Evolutionary conservation across 2,797 vertebrate species (phyloP), one percentile per base, ranked within the genome.

Genomic region (Eidolon dupreanum): DNA sequence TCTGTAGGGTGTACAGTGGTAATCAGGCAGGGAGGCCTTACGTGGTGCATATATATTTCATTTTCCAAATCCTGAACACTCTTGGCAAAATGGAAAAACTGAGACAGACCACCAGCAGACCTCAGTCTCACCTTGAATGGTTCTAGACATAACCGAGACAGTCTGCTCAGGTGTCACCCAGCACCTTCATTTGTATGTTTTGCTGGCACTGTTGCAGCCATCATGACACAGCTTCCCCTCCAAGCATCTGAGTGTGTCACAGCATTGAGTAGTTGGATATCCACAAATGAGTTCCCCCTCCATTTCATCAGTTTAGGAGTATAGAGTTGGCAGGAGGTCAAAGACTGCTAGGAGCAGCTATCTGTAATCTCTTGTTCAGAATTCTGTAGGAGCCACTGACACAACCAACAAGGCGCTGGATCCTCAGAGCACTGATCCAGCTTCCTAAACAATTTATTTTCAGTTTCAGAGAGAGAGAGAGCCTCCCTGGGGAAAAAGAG

Each of bases 1-100:
- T 96, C 94, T 1, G 0, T 78, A 43, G 88, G 68, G 68, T 85
- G 24, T 73, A n/a, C 38, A 41, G 68, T 83, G 84, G 61, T 70
- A 84, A 86, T 96, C 77, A 88, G 46, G 74, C 24, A 82, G 94
- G 71, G 51, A 92, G 51, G 53, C 51, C 66, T 66, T 83, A 36
- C 11, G 1, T 2, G 26, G 36, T 43, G 11, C 24, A 90, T 90
- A 87, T 81, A 87, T 90, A 86, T 93, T 95, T 94, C 46, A 85
- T 94, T 92, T 91, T 94, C 87, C 22, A 73, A 90, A 57, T 36
- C 59, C 41, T 0, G 1, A 84, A 66, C 33, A 53, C 8, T 26
- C 11, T 74, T 86, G 55, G 92, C 20, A 90, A 85, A 49, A 74
- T 10, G 8, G 33, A 78, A 85, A 83, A 65, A 74, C 6, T 59